Conservation (phyloP, 1,140 invertebrate genomes). For the Heliconius hermathena region DNA sequence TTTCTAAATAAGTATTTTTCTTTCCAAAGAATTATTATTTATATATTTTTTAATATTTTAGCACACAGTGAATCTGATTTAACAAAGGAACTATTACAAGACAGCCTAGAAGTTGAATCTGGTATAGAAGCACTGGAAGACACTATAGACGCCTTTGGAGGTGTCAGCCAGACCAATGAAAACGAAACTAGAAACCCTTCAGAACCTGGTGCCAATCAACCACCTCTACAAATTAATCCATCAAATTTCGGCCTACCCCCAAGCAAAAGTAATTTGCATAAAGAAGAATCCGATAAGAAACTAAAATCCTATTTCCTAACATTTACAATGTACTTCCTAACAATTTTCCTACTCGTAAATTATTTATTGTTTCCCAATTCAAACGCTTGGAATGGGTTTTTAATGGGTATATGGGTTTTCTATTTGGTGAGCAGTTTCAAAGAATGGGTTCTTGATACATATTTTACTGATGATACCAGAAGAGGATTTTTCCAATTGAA, state of each 20-base stretch:
- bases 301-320: constrained; percentile 62
- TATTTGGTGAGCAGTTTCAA: constrained; percentile 64
- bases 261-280: constrained; percentile 57
- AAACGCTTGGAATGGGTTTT: constrained; percentile 74
- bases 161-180: constrained; percentile 50
- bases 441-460: constrained; percentile 68
- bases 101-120: constrained; percentile 77
- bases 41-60: constrained; percentile 20
- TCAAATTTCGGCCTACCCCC: constrained; percentile 63
- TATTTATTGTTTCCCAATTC: constrained; percentile 68
- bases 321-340: constrained; percentile 69
- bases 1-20: no score
- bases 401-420: constrained; percentile 75
- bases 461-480: constrained; percentile 64
- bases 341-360: constrained; percentile 64
- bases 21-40: no score
- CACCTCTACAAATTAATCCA: constrained; percentile 37
- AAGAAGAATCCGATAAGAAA: constrained; percentile 39
- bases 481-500: constrained; percentile 56
- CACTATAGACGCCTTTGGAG: constrained; percentile 64
- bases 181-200: constrained; percentile 36
- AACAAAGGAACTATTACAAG: constrained; percentile 55
- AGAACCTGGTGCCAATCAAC: constrained; percentile 36
- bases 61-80: constrained; percentile 57
- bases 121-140: constrained; percentile 79